Evolutionary conservation across 2,113 vertebrate species (phyloP).

Genomic region (Passer domesticus): DNA sequence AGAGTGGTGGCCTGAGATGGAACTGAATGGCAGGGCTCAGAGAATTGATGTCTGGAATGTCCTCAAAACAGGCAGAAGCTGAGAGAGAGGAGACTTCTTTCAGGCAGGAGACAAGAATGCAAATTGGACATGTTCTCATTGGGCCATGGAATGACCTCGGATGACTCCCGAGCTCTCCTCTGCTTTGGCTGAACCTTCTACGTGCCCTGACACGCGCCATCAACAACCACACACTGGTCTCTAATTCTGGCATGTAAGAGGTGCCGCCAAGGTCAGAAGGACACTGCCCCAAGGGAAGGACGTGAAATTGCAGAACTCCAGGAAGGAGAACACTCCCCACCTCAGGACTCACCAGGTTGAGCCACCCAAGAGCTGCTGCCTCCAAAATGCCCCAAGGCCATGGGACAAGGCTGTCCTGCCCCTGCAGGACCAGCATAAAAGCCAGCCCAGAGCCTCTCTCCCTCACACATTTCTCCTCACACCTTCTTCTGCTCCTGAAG

Average conservation of each 20-base stretch:
- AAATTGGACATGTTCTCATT: neutral
- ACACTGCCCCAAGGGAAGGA: neutral
- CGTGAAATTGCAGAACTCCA: neutral
- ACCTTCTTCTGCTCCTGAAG: too few relatives aligned
- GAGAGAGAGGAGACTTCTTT: neutral
- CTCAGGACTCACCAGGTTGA: neutral
- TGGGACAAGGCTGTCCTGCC: too few relatives aligned
- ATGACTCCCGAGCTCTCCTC: neutral
- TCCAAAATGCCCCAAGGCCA: neutral
- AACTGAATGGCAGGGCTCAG: neutral
- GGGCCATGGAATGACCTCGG: too few relatives aligned
- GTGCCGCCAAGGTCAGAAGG: neutral
- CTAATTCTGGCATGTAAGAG: neutral
- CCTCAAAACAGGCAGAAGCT: neutral
- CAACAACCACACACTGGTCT: neutral
- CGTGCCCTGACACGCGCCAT: neutral
- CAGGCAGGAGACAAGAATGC: too few relatives aligned
- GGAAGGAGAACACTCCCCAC: neutral
- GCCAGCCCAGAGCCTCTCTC: too few relatives aligned
- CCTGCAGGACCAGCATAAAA: too few relatives aligned
- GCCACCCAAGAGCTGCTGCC: neutral
- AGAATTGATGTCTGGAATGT: accelerated
- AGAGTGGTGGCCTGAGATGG: neutral
- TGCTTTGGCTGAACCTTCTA: neutral
- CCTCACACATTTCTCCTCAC: too few relatives aligned